Evolutionary conservation across 2,888 invertebrate species (phyloP).

Genomic region (Carcina quercana): DNA sequence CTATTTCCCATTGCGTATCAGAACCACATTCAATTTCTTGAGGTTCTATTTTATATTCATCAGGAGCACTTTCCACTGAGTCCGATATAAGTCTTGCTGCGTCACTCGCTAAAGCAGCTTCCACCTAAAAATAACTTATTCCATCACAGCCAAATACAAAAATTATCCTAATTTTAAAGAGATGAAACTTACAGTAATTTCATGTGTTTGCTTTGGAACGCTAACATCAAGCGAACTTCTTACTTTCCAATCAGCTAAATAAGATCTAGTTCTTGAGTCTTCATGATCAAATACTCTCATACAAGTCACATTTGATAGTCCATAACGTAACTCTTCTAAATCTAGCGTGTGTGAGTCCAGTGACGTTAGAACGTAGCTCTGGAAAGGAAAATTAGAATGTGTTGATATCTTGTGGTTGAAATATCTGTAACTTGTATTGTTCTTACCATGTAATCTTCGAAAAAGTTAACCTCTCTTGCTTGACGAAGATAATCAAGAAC

Average conservation of each 20-base stretch:
- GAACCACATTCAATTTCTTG: conserved; percentile 44
- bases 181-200: conserved; percentile 44
- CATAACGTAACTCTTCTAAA: conserved; percentile 74
- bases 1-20: conserved; percentile 47
- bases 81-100: conserved; percentile 54
- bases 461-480: conserved; percentile 88
- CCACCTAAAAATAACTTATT: conserved; percentile 30
- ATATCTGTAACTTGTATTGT: neutral
- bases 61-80: conserved; percentile 51
- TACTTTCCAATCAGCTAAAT: conserved; percentile 65
- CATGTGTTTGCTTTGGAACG: conserved; percentile 42
- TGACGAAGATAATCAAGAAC: conserved; percentile 80
- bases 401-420: neutral
- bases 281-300: conserved; percentile 78
- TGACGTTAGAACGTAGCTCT: conserved; percentile 66
- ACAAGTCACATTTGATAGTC: conserved; percentile 80
- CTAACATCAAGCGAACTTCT: conserved; percentile 36
- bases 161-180: conserved; percentile 1
- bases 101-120: conserved; percentile 55
- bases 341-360: conserved; percentile 80
- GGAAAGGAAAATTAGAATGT: conserved; percentile 12
- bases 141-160: neutral
- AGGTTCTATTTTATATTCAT: conserved; percentile 47
- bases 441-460: conserved; percentile 84
- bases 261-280: conserved; percentile 60